Evolutionary conservation across 2,797 vertebrate genomes (phyloP).

Genomic region (Tamandua tetradactyla): DNA sequence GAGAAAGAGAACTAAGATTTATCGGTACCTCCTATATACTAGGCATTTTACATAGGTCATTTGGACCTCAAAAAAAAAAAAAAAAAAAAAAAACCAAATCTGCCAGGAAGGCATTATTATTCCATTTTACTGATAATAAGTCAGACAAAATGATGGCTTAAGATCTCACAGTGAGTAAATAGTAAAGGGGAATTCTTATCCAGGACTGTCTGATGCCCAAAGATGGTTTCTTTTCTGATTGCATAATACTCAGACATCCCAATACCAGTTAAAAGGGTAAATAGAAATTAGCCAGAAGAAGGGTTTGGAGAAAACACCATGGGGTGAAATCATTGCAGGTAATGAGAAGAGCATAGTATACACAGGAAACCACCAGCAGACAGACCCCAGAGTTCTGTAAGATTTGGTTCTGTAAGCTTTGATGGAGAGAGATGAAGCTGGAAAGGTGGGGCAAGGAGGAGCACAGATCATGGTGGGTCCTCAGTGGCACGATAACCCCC

Average conservation of each 20-base stretch:
- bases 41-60: neutral
- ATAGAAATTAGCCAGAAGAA: neutral
- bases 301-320: neutral
- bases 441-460: neutral
- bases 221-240: neutral
- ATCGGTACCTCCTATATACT: neutral
- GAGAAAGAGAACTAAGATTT: neutral
- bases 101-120: neutral
- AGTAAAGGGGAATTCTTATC: neutral
- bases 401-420: neutral
- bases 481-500: neutral
- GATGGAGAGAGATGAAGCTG: neutral
- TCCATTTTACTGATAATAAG: neutral
- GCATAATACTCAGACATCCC: neutral
- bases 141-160: neutral
- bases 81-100: neutral
- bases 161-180: neutral
- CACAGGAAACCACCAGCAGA: neutral
- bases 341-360: neutral
- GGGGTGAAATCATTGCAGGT: neutral
- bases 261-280: neutral
- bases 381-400: fast-evolving
- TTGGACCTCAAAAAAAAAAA: neutral
- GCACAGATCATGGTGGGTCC: too few relatives aligned
- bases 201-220: neutral